Base-by-base conservation (phyloP, 2,888 invertebrate genomes). In the Cheilosia soror region DNA sequence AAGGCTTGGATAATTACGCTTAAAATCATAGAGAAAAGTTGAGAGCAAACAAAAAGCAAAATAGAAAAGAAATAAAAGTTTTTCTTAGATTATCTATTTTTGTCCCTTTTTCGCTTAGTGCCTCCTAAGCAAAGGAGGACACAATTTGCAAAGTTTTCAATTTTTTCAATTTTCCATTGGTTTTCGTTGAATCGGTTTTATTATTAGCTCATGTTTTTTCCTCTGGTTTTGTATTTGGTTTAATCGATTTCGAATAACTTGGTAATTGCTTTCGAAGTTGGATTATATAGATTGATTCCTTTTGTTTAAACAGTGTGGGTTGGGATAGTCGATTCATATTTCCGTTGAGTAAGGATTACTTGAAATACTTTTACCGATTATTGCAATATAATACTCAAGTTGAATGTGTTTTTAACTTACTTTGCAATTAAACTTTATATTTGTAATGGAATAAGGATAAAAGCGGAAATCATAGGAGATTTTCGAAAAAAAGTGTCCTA, bases 161-260 rank as follows among this genome's bases (percentile, higher is more conserved):
- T 71, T 15, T 53, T 15, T 4, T 4, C n/a, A 40, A 27, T 58
- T 42, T 27, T 51, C 20, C 20, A 20, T 1, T 20, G 20, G 20
- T 29, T 29, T 55, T 69, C 44, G 27, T 11, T 25, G 37, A 9
- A 25, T 65, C 25, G 6, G 55, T 11, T 31, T 27, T 47, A 31
- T 31, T 37, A 51, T 72, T 68, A 66, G 62, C 44, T 57, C 9
- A 9, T 44, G 55, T 33, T 69, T 44, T 63, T 44, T 47, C 27
- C 13, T 44, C 31, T 62, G 55, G 20, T 31, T 53, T 62, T 62
- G 49, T 62, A 53, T 69, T 75, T 60, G 81, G 29, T 65, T 76
- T 82, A 71, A 82, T 82, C 81, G 81, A 76, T 76, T 82, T 55
- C 4, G 29, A 63, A 82, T 76, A 76, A 82, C 51, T 82, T 65